Evolutionary conservation across 2,113 vertebrate genomes (phyloP).

Genomic region (Stegostoma tigrinum): DNA sequence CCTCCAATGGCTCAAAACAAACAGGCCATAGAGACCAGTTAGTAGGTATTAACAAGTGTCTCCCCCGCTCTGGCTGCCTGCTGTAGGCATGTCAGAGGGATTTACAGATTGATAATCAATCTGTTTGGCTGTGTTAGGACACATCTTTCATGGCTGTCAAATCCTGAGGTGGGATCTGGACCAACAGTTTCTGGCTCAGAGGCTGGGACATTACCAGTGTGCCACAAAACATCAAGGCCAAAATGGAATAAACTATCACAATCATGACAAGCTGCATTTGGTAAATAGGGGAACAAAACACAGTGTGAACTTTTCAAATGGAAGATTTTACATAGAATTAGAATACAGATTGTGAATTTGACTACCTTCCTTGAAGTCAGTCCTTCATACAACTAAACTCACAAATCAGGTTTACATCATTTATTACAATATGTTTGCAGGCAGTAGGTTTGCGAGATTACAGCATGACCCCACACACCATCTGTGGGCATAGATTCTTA

Average conservation of each 20-base stretch:
- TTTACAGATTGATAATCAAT: no score
- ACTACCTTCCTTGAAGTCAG: background rate
- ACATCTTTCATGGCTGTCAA: no score
- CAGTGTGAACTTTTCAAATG: background rate
- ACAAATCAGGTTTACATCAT: background rate
- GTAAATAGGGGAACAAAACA: no score
- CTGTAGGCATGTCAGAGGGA: no score
- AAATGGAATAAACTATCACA: background rate
- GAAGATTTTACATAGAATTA: background rate
- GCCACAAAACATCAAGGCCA: background rate
- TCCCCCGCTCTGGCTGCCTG: no score
- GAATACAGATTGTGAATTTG: background rate
- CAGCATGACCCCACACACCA: background rate
- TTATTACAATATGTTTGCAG: background rate
- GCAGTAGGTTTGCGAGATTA: background rate
- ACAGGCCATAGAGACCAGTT: background rate
- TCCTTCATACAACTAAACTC: background rate
- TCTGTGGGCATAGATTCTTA: background rate
- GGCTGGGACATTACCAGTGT: no score
- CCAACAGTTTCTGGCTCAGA: no score
- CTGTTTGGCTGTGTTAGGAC: no score
- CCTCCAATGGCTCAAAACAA: background rate
- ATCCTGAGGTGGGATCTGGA: no score
- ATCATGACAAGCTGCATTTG: background rate
- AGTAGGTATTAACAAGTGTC: no score